A percentile compares a stretch with the other conserved stretches of the same genome.
Conservation (phyloP, 2,113 vertebrate species). For the Vombatus ursinus region DNA sequence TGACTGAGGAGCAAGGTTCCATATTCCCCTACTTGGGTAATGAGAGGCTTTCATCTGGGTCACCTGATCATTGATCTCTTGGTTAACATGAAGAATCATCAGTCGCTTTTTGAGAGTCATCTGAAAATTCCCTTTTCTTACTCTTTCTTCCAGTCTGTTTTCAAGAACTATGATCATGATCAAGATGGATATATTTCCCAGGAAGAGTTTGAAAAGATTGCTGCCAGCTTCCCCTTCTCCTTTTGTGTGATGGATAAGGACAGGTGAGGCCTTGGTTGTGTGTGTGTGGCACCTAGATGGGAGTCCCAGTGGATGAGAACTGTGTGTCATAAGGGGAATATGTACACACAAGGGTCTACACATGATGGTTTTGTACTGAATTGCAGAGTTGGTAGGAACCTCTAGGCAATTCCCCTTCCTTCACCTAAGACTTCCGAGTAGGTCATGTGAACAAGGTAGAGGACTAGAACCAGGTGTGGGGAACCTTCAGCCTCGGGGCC, state of each 20-base stretch:
- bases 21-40: neutral
- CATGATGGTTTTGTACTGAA: neutral
- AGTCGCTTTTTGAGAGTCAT: conserved; percentile 25
- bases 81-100: neutral
- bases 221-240: conserved; percentile 96
- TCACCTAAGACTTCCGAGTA: neutral
- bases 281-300: neutral
- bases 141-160: conserved; percentile 89
- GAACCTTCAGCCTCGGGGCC: too few relatives aligned
- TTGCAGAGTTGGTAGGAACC: neutral
- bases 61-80: neutral
- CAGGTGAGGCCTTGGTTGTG: conserved; percentile 82
- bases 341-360: neutral
- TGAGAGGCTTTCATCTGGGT: neutral
- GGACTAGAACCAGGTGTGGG: neutral
- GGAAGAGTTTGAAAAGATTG: conserved; percentile 97
- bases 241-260: conserved; percentile 98
- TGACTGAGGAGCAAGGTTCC: neutral
- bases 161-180: conserved; percentile 97
- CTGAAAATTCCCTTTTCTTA: conserved; percentile 18
- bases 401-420: neutral
- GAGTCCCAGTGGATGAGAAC: neutral
- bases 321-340: too few relatives aligned
- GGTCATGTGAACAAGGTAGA: neutral
- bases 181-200: conserved; percentile 97